Conservation (phyloP, 1,140 invertebrate genomes). For the Grapholita molesta region DNA sequence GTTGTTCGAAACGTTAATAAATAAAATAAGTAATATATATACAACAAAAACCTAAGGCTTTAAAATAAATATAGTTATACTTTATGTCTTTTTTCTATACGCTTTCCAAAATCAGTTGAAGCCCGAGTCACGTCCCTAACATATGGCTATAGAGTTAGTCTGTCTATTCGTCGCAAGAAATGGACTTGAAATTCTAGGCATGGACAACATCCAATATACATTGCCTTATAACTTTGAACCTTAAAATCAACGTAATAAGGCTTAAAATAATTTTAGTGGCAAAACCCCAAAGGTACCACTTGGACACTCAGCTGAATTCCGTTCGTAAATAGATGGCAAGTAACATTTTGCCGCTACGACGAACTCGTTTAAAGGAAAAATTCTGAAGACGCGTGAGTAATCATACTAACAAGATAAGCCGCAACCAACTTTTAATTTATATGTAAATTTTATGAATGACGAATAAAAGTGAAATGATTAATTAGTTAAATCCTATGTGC, state of each 20-base stretch:
- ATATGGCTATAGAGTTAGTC: slow-evolving; percentile 1
- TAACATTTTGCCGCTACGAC: neutral
- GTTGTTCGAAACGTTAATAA: neutral
- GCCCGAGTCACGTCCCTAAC: neutral
- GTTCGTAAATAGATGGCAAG: slow-evolving; percentile 5
- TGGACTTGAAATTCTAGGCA: neutral
- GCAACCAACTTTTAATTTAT: neutral
- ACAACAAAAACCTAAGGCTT: neutral
- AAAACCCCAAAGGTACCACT: neutral
- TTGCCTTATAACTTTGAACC: neutral
- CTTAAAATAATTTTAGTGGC: neutral
- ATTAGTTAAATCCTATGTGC: too few species aligned
- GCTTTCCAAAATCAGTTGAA: neutral
- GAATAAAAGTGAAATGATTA: too few species aligned
- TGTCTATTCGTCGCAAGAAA: slow-evolving; percentile 4
- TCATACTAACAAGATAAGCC: neutral
- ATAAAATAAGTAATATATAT: too few species aligned
- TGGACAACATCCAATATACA: neutral
- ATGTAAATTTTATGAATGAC: too few species aligned
- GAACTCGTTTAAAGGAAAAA: neutral
- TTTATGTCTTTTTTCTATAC: neutral
- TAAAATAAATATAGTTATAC: neutral
- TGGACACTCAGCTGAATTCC: neutral
- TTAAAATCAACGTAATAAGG: neutral
- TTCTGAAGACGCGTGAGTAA: neutral